These are phyloP conservation scores for Cremastinae sp. DNA, from an alignment of 2,888 invertebrate genomes.

Conservation along the genomic window DNA sequence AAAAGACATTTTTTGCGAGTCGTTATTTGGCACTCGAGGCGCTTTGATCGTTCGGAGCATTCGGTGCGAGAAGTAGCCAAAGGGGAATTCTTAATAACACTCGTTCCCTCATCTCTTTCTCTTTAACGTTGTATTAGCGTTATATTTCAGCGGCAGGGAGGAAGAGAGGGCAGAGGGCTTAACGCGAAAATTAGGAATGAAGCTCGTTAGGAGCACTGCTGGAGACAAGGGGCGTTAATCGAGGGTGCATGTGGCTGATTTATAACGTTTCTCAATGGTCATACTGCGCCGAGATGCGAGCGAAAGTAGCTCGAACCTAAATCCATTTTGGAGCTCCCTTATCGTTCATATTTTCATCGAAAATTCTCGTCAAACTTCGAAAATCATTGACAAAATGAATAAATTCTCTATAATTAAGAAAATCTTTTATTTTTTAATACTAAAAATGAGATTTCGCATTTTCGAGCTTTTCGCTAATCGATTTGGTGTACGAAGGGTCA, in stretches of 20 bases:
- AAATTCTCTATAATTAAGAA: too few species aligned
- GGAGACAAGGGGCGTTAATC: conserved; percentile 76
- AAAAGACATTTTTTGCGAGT: too few species aligned
- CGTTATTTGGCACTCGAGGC: too few species aligned
- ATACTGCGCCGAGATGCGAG: conserved; percentile 50
- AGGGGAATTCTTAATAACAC: conserved; percentile 68
- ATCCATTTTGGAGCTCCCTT: too few species aligned
- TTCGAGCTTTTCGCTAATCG: too few species aligned
- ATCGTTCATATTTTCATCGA: too few species aligned
- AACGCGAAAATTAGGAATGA: conserved; percentile 75
- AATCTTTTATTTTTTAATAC: too few species aligned
- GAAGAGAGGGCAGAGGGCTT: conserved; percentile 73
- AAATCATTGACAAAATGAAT: too few species aligned
- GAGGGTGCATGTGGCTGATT: conserved; percentile 77
- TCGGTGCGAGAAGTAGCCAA: conserved; percentile 26
- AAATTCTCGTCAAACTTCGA: too few species aligned
- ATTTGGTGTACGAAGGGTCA: too few species aligned
- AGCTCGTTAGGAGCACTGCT: conserved; percentile 67
- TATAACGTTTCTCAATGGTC: conserved; percentile 69
- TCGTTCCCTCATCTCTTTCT: conserved; percentile 12
- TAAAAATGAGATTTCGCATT: too few species aligned
- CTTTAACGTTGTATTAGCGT: conserved; percentile 70
- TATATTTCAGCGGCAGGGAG: conserved; percentile 57
- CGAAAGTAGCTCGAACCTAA: conserved; percentile 54
- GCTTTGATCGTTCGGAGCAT: too few species aligned